Conservation (phyloP, 2,797 vertebrate genomes). For the Cossypha polioptera region DNA sequence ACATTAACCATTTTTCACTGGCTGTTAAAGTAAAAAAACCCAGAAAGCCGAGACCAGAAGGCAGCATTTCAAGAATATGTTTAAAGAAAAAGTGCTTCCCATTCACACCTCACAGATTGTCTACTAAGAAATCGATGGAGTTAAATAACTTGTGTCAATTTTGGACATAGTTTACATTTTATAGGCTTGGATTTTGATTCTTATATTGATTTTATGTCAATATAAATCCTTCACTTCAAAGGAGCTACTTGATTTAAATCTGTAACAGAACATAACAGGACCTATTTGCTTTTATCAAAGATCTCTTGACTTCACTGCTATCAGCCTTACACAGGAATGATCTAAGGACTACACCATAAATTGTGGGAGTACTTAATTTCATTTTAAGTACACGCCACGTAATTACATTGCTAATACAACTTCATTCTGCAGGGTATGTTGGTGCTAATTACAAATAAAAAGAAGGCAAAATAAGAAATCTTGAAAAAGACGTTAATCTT, state of each 20-base stretch:
- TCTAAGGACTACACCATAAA: background rate
- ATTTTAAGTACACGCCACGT: background rate
- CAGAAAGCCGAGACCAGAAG: background rate
- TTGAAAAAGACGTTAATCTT: background rate
- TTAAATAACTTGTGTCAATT: background rate
- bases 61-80: background rate
- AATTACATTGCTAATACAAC: background rate
- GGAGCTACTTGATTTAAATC: conserved; percentile 1
- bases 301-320: background rate
- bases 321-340: background rate
- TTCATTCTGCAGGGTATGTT: background rate
- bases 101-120: background rate
- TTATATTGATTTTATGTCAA: conserved; percentile 24
- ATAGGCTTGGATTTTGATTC: conserved; percentile 15
- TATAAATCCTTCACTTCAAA: conserved; percentile 42
- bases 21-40: background rate
- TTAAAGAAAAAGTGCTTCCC: background rate
- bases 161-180: background rate
- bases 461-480: background rate
- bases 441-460: background rate
- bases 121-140: background rate
- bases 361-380: background rate
- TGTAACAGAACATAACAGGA: background rate
- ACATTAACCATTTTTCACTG: background rate
- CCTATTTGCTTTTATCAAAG: background rate